phyloP scores from a whole-genome alignment of 2,888 invertebrate species.

The Lycaena phlaeas region DNA sequence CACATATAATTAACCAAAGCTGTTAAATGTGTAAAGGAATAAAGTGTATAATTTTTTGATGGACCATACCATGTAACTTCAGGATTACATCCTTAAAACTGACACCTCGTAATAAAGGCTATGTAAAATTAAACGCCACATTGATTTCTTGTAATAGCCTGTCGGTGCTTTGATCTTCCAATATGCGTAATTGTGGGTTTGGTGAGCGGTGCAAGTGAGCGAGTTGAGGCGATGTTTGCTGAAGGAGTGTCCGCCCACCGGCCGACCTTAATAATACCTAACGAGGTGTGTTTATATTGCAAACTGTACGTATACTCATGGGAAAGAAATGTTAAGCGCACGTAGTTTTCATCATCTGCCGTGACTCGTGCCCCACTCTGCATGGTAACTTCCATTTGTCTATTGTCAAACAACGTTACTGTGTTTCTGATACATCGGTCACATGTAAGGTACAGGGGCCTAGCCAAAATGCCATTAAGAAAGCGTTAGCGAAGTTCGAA shows the following conservation, averaged over 20 bases:
- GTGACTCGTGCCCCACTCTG: too few species aligned
- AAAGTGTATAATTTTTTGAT: too few species aligned
- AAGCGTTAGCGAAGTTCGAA: too few species aligned
- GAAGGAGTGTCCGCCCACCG: slow-evolving; percentile 24
- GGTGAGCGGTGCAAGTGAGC: slow-evolving; percentile 34
- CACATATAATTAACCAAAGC: too few species aligned
- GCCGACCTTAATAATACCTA: slow-evolving; percentile 24
- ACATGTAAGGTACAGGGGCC: too few species aligned
- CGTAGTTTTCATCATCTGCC: not conserved
- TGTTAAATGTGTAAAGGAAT: too few species aligned
- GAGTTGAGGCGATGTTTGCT: slow-evolving; percentile 20
- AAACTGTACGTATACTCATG: slow-evolving; percentile 12
- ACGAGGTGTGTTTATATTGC: slow-evolving; percentile 18
- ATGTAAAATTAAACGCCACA: slow-evolving; percentile 41
- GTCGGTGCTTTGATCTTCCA: slow-evolving; percentile 60
- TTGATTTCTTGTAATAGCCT: slow-evolving; percentile 56
- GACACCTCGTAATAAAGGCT: slow-evolving; percentile 21
- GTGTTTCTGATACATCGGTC: too few species aligned
- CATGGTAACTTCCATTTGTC: too few species aligned
- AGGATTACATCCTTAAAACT: slow-evolving; percentile 16
- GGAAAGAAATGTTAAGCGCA: slow-evolving; percentile 3
- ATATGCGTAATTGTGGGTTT: slow-evolving; percentile 71
- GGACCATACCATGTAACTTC: too few species aligned
- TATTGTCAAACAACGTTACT: too few species aligned
- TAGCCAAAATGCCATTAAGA: too few species aligned